Evolutionary conservation across 2,888 invertebrate species (phyloP), one percentile per base, ranked within the genome.

Genomic region (Scotopteryx bipunctaria): DNA sequence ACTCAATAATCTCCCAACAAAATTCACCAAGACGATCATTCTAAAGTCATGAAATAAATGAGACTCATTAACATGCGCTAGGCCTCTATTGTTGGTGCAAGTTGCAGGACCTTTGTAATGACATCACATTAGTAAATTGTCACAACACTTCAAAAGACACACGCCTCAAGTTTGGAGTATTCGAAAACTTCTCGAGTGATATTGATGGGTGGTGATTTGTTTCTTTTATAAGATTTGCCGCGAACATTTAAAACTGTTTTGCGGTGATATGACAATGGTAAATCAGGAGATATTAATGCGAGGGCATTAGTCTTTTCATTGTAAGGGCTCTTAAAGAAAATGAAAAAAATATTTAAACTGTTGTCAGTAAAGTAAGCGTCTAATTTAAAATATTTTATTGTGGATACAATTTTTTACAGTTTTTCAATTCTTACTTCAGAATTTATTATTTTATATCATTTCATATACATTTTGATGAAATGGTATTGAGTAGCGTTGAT

Each of bases 141-240:
- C 90, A 88, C 80, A 90, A 90, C 88, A 90, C 73, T 83, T 86
- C 84, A 87, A 86, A 86, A 79, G 76, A 84, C 82, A 80, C 78
- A 75, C 78, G 71, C 73, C 69, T 71, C 65, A 74, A 72, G 67
- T 75, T 76, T 76, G 64, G 67, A 81, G 75, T 66, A 71, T 71
- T 68, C 66, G 69, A 71, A 74, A 78, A 78, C 69, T 69, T 76
- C 73, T 67, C 66, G 63, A 77, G 73, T 57, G 72, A 78, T 86
- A 89, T 87, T 85, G 81, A 90, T 90, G 71, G 80, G 71, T 48
- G 62, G 83, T 75, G 76, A 90, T 89, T 88, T 87, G 86, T 90
- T 78, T 78, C 83, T 79, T 87, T 84, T 70, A 79, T 67, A 64
- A 67, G 67, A 66, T 66, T 67, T 59, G 67, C 82, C 83, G 84